phyloP scores from a whole-genome alignment of 2,888 invertebrate species.

The Callinectes sapidus region DNA sequence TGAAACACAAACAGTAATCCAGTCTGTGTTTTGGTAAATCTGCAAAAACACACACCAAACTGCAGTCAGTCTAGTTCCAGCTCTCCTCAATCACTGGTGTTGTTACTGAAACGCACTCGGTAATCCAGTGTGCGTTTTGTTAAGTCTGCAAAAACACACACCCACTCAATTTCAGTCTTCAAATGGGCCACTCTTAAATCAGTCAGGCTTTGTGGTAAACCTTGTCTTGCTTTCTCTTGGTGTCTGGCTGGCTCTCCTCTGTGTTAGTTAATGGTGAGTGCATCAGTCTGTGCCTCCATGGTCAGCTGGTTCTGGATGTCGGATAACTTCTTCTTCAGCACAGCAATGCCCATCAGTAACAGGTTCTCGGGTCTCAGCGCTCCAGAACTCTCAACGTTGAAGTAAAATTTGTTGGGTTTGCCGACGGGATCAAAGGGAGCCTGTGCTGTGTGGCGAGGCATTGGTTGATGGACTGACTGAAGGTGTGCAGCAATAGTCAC shows the following conservation, averaged over 20 bases:
- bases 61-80: no score
- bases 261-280: conserved; percentile 75
- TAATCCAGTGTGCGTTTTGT: no score
- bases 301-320: conserved; percentile 95
- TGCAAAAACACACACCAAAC: no score
- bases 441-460: conserved; percentile 76
- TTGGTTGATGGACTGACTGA: not conserved
- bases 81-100: no score
- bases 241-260: not conserved
- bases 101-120: no score
- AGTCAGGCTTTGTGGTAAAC: not conserved
- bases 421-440: conserved; percentile 95
- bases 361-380: conserved; percentile 97
- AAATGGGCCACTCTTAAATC: not conserved
- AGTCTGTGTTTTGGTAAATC: no score
- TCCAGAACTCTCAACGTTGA: conserved; percentile 96
- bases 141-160: not conserved
- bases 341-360: conserved; percentile 94
- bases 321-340: conserved; percentile 94
- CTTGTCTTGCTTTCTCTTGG: not conserved
- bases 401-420: conserved; percentile 97
- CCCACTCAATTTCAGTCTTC: not conserved
- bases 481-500: not conserved
- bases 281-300: conserved; percentile 90
- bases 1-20: no score